A percentile compares a stretch with the other conserved stretches of the same genome.
These are phyloP conservation scores for Aromia moschata DNA, from an alignment of 2,888 invertebrate genomes.

Conservation along the genomic window DNA sequence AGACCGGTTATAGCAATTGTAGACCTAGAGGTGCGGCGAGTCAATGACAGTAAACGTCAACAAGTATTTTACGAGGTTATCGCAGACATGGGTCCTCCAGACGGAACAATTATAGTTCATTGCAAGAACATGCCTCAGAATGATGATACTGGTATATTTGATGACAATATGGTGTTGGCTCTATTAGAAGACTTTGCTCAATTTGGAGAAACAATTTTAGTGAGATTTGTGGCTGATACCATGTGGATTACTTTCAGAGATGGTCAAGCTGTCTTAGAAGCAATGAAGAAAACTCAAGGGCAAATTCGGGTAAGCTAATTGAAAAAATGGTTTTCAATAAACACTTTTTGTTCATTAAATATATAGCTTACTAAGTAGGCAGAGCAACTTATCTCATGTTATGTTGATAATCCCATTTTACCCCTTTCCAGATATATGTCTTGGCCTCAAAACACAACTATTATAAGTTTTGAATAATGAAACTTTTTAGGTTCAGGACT, in stretches of 20 bases:
- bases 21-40: slow-evolving; percentile 85
- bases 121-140: slow-evolving; percentile 48
- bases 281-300: slow-evolving; percentile 60
- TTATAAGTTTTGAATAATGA: too few relatives aligned
- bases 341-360: too few relatives aligned
- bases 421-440: too few relatives aligned
- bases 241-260: slow-evolving; percentile 94
- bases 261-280: slow-evolving; percentile 86
- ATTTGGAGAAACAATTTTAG: slow-evolving; percentile 89
- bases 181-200: slow-evolving; percentile 83
- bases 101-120: slow-evolving; percentile 88
- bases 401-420: too few relatives aligned
- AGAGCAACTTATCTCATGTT: too few relatives aligned
- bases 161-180: slow-evolving; percentile 82
- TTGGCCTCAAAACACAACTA: too few relatives aligned
- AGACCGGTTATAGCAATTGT: slow-evolving; percentile 93
- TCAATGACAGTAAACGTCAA: slow-evolving; percentile 80
- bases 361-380: too few relatives aligned
- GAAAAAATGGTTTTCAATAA: too few relatives aligned
- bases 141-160: slow-evolving; percentile 72
- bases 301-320: slow-evolving; percentile 40
- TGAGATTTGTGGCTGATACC: slow-evolving; percentile 87
- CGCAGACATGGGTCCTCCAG: slow-evolving; percentile 90
- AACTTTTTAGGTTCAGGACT: slow-evolving; percentile 72
- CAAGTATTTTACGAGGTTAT: slow-evolving; percentile 83